Conservation (phyloP, 2,113 vertebrate species). For the Pteronura brasiliensis region DNA sequence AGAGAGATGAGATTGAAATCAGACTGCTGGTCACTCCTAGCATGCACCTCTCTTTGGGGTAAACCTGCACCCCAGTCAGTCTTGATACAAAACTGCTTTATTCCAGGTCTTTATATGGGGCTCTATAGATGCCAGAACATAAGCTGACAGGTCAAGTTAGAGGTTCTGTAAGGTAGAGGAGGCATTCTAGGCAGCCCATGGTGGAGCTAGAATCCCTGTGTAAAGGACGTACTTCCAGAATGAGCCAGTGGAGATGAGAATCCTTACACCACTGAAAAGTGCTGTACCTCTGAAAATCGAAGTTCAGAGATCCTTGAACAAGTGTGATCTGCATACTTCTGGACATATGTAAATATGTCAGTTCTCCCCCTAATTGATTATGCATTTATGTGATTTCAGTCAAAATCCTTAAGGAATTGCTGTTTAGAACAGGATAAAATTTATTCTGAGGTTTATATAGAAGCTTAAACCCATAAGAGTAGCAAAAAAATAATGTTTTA, state of each 20-base stretch:
- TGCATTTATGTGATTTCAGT: conserved; percentile 9
- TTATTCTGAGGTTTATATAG: neutral
- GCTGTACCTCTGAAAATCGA: neutral
- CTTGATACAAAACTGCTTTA: neutral
- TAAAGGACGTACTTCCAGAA: neutral
- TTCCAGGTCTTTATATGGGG: neutral
- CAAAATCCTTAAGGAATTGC: neutral
- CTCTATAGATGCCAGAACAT: neutral
- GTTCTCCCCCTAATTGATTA: neutral
- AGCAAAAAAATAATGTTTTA: neutral
- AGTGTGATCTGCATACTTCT: neutral
- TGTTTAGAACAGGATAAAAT: conserved; percentile 44
- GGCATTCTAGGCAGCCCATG: neutral
- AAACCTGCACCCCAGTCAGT: neutral
- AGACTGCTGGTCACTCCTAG: neutral
- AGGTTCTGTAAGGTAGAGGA: neutral
- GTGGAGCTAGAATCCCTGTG: neutral
- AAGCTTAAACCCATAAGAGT: neutral
- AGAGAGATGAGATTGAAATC: neutral
- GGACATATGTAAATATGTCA: neutral
- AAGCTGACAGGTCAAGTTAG: neutral
- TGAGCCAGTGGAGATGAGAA: neutral
- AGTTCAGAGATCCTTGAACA: neutral
- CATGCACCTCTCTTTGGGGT: neutral
- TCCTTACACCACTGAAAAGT: neutral